Percentiles rank a stretch among this genome's conserved stretches.
Evolutionary conservation across 2,888 invertebrate genomes (phyloP).

Genomic region (Ischnus inquisitorius): DNA sequence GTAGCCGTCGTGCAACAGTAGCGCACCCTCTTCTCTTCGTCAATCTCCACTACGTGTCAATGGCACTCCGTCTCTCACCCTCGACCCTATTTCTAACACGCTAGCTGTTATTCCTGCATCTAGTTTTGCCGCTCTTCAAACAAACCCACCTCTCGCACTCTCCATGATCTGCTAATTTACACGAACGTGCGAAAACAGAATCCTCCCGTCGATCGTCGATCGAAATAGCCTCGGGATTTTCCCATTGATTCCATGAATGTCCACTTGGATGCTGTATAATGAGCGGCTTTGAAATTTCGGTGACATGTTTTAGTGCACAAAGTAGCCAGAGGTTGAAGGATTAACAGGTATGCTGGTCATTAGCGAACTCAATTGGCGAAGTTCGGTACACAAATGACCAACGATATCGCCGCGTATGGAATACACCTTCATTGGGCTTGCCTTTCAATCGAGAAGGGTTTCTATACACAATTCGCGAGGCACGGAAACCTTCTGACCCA

Average conservation of each 20-base stretch:
- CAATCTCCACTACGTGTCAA: conserved; percentile 64
- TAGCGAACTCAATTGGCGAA: conserved; percentile 46
- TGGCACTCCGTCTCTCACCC: conserved; percentile 63
- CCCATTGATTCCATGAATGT: not conserved
- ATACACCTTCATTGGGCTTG: conserved; percentile 14
- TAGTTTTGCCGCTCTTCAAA: conserved; percentile 31
- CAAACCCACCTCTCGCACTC: not conserved
- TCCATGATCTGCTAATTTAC: not conserved
- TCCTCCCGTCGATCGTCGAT: not conserved
- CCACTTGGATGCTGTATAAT: conserved; percentile 8
- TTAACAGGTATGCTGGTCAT: conserved; percentile 38
- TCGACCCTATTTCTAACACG: conserved; percentile 47
- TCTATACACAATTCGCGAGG: conserved; percentile 33
- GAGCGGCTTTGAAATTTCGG: not conserved
- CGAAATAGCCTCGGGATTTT: not conserved
- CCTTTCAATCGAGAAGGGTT: conserved; percentile 31
- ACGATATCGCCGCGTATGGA: not conserved
- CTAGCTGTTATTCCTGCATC: conserved; percentile 49
- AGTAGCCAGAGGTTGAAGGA: conserved; percentile 2
- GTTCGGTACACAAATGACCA: conserved; percentile 25
- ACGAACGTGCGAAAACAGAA: not conserved
- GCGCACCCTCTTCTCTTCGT: conserved; percentile 51
- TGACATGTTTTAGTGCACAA: not conserved
- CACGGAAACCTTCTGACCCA: conserved; percentile 57
- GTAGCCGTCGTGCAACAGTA: conserved; percentile 28